Evolutionary conservation across 2,797 vertebrate genomes (phyloP).

Genomic region (Hemibagrus guttatus): DNA sequence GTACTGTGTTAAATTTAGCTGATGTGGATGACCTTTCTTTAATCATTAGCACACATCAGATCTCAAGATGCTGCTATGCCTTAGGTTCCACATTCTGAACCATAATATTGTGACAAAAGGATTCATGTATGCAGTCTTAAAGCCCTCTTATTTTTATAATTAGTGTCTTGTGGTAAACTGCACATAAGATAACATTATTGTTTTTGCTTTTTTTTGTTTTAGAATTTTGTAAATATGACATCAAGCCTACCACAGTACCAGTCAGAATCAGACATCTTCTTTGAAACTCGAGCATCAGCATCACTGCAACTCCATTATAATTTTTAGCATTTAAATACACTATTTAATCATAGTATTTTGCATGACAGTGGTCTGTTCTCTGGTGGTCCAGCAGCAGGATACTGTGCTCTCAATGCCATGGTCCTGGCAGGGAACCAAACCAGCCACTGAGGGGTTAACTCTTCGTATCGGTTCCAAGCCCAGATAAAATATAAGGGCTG

Average conservation of each 20-base stretch:
- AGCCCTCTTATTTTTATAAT: not conserved
- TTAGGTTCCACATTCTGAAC: not conserved
- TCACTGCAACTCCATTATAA: not conserved
- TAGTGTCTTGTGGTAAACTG: not conserved
- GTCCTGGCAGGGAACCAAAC: too few species aligned
- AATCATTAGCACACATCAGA: not conserved
- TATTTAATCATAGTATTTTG: not conserved
- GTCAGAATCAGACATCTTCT: not conserved
- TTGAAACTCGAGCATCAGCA: not conserved
- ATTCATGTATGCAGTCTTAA: not conserved
- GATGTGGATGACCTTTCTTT: conserved; percentile 4
- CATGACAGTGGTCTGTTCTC: not conserved
- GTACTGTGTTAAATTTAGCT: conserved; percentile 12
- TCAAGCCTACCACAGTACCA: not conserved
- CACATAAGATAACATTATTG: not conserved
- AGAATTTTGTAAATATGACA: not conserved
- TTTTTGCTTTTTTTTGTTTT: not conserved
- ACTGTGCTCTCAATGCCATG: too few species aligned
- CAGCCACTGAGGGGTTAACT: too few species aligned
- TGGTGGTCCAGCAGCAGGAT: too few species aligned
- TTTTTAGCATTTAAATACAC: not conserved
- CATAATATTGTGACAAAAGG: not conserved
- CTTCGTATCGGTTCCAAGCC: too few species aligned
- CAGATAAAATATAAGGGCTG: too few species aligned
- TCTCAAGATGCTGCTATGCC: not conserved